Evolutionary conservation across 2,888 invertebrate genomes (phyloP), one percentile per base, ranked within the genome.

Genomic region (Oligia fasciuncula): DNA sequence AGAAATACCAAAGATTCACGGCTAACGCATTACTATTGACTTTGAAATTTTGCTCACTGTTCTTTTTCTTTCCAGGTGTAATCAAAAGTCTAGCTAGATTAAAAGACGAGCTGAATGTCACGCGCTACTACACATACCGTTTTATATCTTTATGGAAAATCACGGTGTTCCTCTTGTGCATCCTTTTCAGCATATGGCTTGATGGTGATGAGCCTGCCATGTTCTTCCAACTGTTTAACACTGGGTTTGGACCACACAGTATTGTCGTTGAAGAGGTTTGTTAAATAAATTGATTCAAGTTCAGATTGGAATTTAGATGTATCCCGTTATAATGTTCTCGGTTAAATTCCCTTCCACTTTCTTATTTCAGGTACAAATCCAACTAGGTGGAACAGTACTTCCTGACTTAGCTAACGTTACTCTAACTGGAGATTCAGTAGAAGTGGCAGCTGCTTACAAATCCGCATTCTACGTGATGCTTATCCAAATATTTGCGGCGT

Each of bases 71-170:
- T 95, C 43, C 94, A 97, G 98, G 97, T 70, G 95, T 98, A 83
- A 97, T 99, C 71, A 98, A 98, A 92, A 97, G 97, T 67, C 96
- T 98, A 90, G 98, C 98, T 17, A 97, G 98, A 92, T 97, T 99
- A 71, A 98, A 98, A 92, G 98, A 98, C 75, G 98, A 98, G 76
- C 96, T 99, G 85, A 98, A 97, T 83, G 96, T 97, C 76, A 98
- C 98, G 1, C 97, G 99, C 73, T 99, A 99, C 92, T 99, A 99
- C 94, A 98, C 98, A 4, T 99, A 99, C 95, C 98, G 99, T 90
- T 98, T 99, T 92, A 97, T 99, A 75, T 98, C 99, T 0, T 94
- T 98, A 0, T 99, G 99, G 99, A 99, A 99, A 96, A 98, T 99
- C 77, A 76, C 97, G 13, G 87, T 98, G 63, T 99, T 99, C 93